Percentiles rank a stretch among this genome's conserved stretches.
These are phyloP conservation scores for Gallinago paraguaiae DNA, from an alignment of 2,113 vertebrate species.

Conservation along the genomic window DNA sequence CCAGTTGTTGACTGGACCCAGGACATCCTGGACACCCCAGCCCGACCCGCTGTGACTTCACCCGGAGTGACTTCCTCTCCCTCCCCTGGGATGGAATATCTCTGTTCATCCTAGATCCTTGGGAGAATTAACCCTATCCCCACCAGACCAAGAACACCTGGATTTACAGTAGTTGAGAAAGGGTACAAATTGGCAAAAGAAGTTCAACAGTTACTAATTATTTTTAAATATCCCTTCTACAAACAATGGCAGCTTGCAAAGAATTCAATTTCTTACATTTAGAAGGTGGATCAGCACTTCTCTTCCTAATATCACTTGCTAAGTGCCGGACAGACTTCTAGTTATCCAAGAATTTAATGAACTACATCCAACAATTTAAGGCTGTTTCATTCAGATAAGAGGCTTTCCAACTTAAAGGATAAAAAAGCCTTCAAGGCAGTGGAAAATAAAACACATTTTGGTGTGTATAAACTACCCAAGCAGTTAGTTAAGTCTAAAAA, in stretches of 20 bases:
- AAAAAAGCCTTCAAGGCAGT: slow-evolving; percentile 25
- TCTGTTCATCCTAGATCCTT: too few relatives aligned
- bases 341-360: slow-evolving; percentile 56
- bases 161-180: not conserved
- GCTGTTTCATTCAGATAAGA: slow-evolving; percentile 50
- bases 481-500: slow-evolving; percentile 37
- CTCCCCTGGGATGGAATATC: too few relatives aligned
- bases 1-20: too few relatives aligned
- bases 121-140: too few relatives aligned
- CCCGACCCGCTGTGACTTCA: too few relatives aligned
- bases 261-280: not conserved
- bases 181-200: not conserved
- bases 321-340: slow-evolving; percentile 41
- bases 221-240: not conserved
- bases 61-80: too few relatives aligned
- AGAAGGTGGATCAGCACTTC: not conserved
- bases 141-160: too few relatives aligned
- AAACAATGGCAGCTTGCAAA: not conserved
- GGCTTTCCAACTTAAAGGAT: not conserved
- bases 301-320: slow-evolving; percentile 6
- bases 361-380: slow-evolving; percentile 40
- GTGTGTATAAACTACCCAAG: not conserved
- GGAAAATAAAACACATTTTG: slow-evolving; percentile 4
- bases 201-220: not conserved
- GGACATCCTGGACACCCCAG: too few relatives aligned